These are phyloP conservation scores for Misgurnus mizolepis DNA, from an alignment of 2,113 vertebrate genomes.

Conservation along the genomic window DNA sequence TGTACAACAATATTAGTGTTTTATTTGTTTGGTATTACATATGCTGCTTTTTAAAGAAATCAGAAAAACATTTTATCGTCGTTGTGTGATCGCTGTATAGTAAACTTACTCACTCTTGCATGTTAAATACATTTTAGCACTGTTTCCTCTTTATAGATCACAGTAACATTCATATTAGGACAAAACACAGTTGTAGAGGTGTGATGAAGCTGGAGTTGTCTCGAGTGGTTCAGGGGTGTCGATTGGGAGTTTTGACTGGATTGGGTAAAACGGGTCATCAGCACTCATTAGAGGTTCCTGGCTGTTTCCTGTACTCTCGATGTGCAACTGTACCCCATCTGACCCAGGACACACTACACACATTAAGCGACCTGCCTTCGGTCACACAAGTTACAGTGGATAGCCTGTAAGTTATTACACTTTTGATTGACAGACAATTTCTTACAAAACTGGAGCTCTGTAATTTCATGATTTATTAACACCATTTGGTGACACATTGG, in stretches of 20 bases:
- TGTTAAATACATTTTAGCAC: not conserved
- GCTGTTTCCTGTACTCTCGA: conserved; percentile 89
- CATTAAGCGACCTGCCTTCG: conserved; percentile 75
- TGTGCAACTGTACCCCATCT: conserved; percentile 87
- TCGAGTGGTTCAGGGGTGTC: conserved; percentile 74
- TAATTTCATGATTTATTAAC: not conserved
- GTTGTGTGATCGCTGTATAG: not conserved
- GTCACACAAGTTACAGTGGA: conserved; percentile 84
- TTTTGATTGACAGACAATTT: too few species aligned
- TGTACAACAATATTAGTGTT: not conserved
- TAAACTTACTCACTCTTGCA: not conserved
- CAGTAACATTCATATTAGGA: not conserved
- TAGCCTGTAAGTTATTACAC: conserved; percentile 73
- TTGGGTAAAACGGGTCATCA: conserved; percentile 72
- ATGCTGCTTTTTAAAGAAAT: too few species aligned
- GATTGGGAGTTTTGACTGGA: conserved; percentile 81
- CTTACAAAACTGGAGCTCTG: not conserved
- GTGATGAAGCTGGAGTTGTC: conserved; percentile 81
- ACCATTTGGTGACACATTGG: not conserved
- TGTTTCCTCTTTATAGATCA: not conserved
- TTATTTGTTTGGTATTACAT: not conserved
- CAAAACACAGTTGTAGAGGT: not conserved
- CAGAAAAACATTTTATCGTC: too few species aligned
- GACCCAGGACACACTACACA: conserved; percentile 81
- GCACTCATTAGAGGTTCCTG: conserved; percentile 79